Percentiles rank a stretch among this genome's conserved stretches.
Evolutionary conservation across 2,888 invertebrate genomes (phyloP).

Genomic region (Stomorhina lunata): DNA sequence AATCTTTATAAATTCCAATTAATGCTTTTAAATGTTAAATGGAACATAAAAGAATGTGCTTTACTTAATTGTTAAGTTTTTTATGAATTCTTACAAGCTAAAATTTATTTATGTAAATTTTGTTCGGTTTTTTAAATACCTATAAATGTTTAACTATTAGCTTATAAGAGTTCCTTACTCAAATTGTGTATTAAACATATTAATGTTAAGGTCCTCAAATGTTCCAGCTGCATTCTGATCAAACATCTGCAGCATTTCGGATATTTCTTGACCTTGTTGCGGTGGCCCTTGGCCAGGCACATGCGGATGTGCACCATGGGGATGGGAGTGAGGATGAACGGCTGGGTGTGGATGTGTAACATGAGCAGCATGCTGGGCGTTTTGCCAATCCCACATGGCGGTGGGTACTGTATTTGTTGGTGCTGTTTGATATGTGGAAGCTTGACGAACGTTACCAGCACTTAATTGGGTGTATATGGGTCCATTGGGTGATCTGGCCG

Average conservation of each 20-base stretch:
- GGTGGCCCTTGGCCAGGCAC: slow-evolving; percentile 80
- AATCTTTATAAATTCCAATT: neutral
- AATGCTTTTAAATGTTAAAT: neutral
- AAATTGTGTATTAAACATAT: slow-evolving; percentile 93
- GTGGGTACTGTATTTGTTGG: slow-evolving; percentile 71
- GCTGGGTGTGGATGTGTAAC: slow-evolving; percentile 77
- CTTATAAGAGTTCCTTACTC: slow-evolving; percentile 80
- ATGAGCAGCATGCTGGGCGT: slow-evolving; percentile 80
- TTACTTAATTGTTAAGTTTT: neutral
- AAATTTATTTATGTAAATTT: neutral
- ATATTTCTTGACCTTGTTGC: slow-evolving; percentile 89
- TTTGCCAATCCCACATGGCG: slow-evolving; percentile 91
- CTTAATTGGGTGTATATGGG: slow-evolving; percentile 90
- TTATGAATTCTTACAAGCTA: slow-evolving; percentile 3
- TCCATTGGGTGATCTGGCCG: slow-evolving; percentile 90
- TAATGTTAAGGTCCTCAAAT: slow-evolving; percentile 93
- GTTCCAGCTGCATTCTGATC: slow-evolving; percentile 90
- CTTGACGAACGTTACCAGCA: slow-evolving; percentile 83
- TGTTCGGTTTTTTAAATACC: slow-evolving; percentile 3
- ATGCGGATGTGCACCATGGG: slow-evolving; percentile 71
- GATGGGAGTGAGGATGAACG: slow-evolving; percentile 77
- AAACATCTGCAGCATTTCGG: slow-evolving; percentile 96
- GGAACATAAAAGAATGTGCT: neutral
- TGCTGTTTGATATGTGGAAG: slow-evolving; percentile 81
- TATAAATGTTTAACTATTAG: neutral